phyloP scores from a whole-genome alignment of 2,113 vertebrate genomes.

The Pampusana beccarii region DNA sequence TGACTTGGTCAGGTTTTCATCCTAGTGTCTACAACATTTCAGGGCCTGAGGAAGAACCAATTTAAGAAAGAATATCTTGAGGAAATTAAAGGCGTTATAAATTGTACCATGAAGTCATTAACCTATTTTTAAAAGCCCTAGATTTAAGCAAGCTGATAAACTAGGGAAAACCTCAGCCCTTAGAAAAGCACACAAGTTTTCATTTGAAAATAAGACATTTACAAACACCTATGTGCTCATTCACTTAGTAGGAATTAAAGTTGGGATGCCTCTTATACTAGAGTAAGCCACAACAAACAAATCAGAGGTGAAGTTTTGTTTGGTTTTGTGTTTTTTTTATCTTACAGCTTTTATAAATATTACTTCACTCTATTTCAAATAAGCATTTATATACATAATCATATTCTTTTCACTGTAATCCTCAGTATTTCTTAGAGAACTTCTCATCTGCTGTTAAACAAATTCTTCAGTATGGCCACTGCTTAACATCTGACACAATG shows the following conservation, averaged over 20 bases:
- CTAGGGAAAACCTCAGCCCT: background rate
- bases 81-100: background rate
- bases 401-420: background rate
- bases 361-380: background rate
- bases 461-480: background rate
- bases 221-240: background rate
- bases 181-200: background rate
- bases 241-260: background rate
- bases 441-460: background rate
- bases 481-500: background rate
- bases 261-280: background rate
- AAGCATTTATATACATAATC: background rate
- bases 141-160: background rate
- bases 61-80: background rate
- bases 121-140: background rate
- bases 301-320: background rate
- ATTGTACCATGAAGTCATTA: background rate
- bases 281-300: background rate
- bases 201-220: background rate
- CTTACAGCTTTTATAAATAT: background rate
- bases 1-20: background rate
- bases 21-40: background rate
- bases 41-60: background rate
- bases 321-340: background rate
- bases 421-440: background rate